Conservation (phyloP, 2,888 invertebrate species). For the Mimas tiliae region DNA sequence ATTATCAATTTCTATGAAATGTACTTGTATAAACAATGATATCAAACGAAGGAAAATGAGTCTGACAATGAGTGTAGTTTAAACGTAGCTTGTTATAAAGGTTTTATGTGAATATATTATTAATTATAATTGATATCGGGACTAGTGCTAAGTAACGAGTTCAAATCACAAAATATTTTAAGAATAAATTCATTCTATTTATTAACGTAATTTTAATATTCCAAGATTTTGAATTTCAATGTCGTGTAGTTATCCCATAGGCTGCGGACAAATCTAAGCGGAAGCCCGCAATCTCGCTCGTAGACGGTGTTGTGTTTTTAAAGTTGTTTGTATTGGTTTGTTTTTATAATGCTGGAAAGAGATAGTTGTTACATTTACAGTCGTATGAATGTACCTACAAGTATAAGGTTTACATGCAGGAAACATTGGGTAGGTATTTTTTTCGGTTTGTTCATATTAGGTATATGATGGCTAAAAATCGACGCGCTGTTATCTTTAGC, state of each 20-base stretch:
- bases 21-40: background rate
- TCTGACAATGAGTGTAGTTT: slow-evolving; percentile 17
- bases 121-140: slow-evolving; percentile 32
- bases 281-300: too few relatives aligned
- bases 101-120: slow-evolving; percentile 13
- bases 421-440: too few relatives aligned
- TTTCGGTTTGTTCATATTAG: too few relatives aligned
- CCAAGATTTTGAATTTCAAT: slow-evolving; percentile 30
- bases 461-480: too few relatives aligned
- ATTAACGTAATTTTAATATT: slow-evolving; percentile 35
- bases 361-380: too few relatives aligned
- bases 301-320: background rate
- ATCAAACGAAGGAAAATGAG: slow-evolving; percentile 24
- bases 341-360: background rate
- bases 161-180: slow-evolving; percentile 48
- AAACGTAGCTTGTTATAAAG: slow-evolving; percentile 17
- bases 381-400: too few relatives aligned
- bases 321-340: background rate
- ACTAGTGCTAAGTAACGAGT: slow-evolving; percentile 49
- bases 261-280: background rate
- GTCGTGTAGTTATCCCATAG: background rate
- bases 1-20: background rate
- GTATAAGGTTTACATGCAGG: too few relatives aligned
- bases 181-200: slow-evolving; percentile 35
- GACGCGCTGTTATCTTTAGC: too few relatives aligned